Base-by-base conservation (phyloP, 2,113 vertebrate species). In the Chascanopsetta lugubris region DNA sequence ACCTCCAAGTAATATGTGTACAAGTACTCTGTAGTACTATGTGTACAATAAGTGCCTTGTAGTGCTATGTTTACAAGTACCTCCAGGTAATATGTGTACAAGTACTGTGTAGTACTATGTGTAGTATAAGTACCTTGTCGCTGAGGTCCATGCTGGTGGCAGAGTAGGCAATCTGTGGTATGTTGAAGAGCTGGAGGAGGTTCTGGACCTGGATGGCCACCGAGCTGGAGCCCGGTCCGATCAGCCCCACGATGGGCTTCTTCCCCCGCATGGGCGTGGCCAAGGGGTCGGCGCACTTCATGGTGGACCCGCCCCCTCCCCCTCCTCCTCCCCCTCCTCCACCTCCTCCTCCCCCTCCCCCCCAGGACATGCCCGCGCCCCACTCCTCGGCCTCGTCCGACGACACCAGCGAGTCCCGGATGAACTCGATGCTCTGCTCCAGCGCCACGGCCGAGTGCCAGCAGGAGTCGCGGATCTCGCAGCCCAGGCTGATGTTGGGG, bases 171-270 rank as follows among this genome's bases (percentile, higher is more conserved):
- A 99, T 99, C 90, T 99, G 97, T 90, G 97, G 97, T 94, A 99
- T 99, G 93, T 99, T 99, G 88, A 99, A 99, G 74, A 99, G 93
- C 88, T 99, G 97, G 36, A 99, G 91, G 63, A 99, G 88, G 77
- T 99, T 99, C 90, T 99, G 97, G 34, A 99, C 97, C 88, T 99
- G 97, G 76, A 99, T 99, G 69, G 97, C 97, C 74, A 99, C 97
- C 0, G 97, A 99, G 80, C 97, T 99, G 20, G 97, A 99, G 2
- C 97, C 97, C 1, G 97, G 97, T 40, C 97, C 97, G 27, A 99
- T 99, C 68, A 99, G 94, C 21, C 97, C 97, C 26, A 99, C 96
- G 3, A 99, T 99, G 11, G 97, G 97, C 77, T 99, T 99, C 90
- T 99, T 99, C 34, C 94, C 94, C 36, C 72, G 94, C 87, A 94